Base-by-base conservation (phyloP, 2,113 vertebrate species). In the Silurus asotus region DNA sequence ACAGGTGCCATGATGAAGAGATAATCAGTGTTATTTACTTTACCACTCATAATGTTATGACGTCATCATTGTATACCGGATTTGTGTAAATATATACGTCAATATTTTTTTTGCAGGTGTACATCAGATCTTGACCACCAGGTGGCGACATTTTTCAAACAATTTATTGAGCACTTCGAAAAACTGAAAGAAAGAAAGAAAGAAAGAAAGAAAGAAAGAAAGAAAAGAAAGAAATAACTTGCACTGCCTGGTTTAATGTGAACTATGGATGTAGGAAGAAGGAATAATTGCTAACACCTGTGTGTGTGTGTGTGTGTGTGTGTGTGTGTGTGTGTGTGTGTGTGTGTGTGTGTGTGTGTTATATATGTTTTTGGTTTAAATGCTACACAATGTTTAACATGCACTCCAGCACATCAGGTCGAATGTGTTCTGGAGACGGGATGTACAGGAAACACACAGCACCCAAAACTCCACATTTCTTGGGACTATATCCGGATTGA, bases 111-210 rank as follows among this genome's bases (percentile, higher is more conserved):
- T 37, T 37, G 37, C 37, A 37, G 1, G 4, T 51, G 51, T 74
- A 49, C 45, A 79, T 19, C 4, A 51, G 14, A 8, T 61, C 37
- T 37, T 37, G 19, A 75, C 85, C 88, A 84, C 85, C 23, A 89
- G 82, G 67, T 84, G 81, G 9, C 20, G 69, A 67, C 53, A 56
- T 86, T 76, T 51, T 59, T 28, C 28, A 59, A 76, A n/a, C 0
- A 10, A 81, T 89, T 58, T 72, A 64, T 37, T 6, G 8, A 58
- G 67, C 56, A 58, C 15, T 2, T 55, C 51, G 6, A 51, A 28
- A 51, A 23, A 53, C 5, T 13, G 9, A 51, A 53, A 75, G 49
- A 72, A 37, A 37, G 45, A 70, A 17, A 8, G 1, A 48, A 8
- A 48, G 9, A 23, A 11, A 45, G 15, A 4, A 69, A 2, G 7